Evolutionary conservation across 2,888 invertebrate species (phyloP).

Genomic region (Gonocerus acuteangulatus): DNA sequence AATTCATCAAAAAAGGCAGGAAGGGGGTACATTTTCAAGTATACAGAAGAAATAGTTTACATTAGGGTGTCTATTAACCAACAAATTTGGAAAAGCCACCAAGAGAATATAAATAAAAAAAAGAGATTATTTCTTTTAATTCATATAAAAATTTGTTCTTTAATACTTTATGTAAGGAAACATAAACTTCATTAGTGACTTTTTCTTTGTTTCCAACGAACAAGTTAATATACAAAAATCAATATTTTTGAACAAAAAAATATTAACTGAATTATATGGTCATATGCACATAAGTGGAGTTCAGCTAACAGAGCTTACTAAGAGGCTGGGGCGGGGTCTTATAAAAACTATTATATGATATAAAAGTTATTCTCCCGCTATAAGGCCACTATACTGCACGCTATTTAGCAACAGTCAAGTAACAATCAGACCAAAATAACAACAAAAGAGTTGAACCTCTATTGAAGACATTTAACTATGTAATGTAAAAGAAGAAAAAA

Average conservation of each 20-base stretch:
- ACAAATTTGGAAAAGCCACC: no score
- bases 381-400: constrained; percentile 20
- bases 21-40: no score
- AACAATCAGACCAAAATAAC: constrained; percentile 7
- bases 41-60: not conserved
- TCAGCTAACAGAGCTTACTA: constrained; percentile 10
- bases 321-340: constrained; percentile 7
- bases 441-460: constrained; percentile 6
- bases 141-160: no score
- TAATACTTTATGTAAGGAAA: no score
- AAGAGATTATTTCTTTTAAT: no score
- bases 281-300: no score
- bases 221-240: no score
- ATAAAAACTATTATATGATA: constrained; percentile 18
- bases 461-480: not conserved
- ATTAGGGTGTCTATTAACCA: not conserved
- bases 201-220: no score
- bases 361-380: constrained; percentile 21
- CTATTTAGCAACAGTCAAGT: constrained; percentile 17
- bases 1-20: not conserved
- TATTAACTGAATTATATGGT: no score
- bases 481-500: not conserved
- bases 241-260: no score
- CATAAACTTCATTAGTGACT: no score
- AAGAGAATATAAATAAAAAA: no score